These are phyloP conservation scores for Colostygia pectinataria DNA, from an alignment of 2,888 invertebrate species.

Conservation along the genomic window DNA sequence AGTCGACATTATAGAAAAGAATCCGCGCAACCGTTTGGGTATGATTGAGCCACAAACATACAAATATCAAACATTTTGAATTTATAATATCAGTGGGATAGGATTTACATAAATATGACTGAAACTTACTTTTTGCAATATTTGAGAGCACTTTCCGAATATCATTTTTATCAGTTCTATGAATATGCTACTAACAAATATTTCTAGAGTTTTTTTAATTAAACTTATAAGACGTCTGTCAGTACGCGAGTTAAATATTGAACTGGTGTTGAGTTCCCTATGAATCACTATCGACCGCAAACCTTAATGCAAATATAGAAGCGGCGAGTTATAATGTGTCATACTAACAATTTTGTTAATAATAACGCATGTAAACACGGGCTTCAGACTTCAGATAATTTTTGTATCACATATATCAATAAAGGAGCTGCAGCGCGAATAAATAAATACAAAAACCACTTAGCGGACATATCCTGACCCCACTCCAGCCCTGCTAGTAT, in stretches of 20 bases:
- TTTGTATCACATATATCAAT: neutral
- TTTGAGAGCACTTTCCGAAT: slow-evolving; percentile 56
- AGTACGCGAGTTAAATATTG: slow-evolving; percentile 14
- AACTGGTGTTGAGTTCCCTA: slow-evolving; percentile 34
- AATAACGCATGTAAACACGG: slow-evolving; percentile 11
- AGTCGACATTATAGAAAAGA: too few species aligned
- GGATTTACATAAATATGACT: neutral
- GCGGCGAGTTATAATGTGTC: slow-evolving; percentile 4
- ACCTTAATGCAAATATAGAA: slow-evolving; percentile 21
- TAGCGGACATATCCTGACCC: too few species aligned
- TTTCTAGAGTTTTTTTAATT: neutral
- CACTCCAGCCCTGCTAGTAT: too few species aligned
- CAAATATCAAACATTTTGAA: too few species aligned
- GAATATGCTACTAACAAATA: neutral
- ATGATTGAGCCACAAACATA: too few species aligned
- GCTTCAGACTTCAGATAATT: neutral
- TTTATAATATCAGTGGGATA: too few species aligned
- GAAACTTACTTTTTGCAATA: slow-evolving; percentile 52
- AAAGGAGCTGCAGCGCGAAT: too few species aligned
- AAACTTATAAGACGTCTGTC: slow-evolving; percentile 19
- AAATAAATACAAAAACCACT: too few species aligned
- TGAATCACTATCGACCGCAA: slow-evolving; percentile 48
- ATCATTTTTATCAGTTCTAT: slow-evolving; percentile 46
- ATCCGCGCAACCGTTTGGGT: too few species aligned
- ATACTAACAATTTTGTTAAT: slow-evolving; percentile 8